These are phyloP conservation scores for Melitaea cinxia DNA, from an alignment of 1,140 invertebrate genomes.

Conservation along the genomic window DNA sequence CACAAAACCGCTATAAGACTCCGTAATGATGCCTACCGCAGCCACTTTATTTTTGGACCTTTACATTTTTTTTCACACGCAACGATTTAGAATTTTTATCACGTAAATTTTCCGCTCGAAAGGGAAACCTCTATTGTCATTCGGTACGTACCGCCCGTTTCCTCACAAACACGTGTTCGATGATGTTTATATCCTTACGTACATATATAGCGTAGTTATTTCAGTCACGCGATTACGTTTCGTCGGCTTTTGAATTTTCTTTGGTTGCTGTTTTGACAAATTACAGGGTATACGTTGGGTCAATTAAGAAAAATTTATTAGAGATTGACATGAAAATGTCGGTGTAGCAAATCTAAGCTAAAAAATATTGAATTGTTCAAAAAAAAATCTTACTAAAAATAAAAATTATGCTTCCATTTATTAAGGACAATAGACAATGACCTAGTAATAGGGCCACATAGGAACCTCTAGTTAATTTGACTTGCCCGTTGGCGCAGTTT, in stretches of 20 bases:
- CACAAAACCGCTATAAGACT: conserved; percentile 69
- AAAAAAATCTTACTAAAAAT: too few species aligned
- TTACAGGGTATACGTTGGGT: conserved; percentile 47
- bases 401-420: too few species aligned
- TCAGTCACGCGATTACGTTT: conserved; percentile 74
- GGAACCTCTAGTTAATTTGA: too few species aligned
- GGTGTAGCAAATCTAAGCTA: neutral
- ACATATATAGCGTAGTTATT: conserved; percentile 65
- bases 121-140: conserved; percentile 79
- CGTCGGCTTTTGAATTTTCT: conserved; percentile 59
- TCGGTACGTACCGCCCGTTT: conserved; percentile 64
- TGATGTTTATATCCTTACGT: conserved; percentile 60
- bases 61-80: conserved; percentile 78
- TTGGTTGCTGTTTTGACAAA: conserved; percentile 43
- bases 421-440: too few species aligned
- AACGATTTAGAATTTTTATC: conserved; percentile 77
- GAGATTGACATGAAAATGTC: conserved; percentile 46
- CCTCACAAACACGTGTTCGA: conserved; percentile 76
- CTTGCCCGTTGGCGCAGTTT: too few species aligned
- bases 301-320: conserved; percentile 63
- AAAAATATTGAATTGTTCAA: conserved; percentile 13
- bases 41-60: conserved; percentile 77
- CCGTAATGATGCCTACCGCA: conserved; percentile 77
- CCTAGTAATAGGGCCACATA: too few species aligned
- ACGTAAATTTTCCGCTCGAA: conserved; percentile 79